Evolutionary conservation across 2,888 invertebrate genomes (phyloP).

Genomic region (Sicus ferrugineus): DNA sequence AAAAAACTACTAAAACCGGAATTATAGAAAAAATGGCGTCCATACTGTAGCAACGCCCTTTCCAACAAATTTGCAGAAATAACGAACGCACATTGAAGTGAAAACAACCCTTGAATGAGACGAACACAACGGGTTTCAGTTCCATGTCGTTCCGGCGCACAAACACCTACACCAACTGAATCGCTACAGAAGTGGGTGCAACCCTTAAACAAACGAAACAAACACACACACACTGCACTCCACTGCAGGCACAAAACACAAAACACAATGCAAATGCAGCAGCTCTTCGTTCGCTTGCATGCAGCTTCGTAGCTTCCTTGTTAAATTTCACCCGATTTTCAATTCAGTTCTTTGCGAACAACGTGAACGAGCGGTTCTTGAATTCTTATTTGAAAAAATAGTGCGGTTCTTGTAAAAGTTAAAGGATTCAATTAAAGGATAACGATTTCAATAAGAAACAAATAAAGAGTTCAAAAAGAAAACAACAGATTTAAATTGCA

Average conservation of each 20-base stretch:
- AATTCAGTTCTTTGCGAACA: conserved; percentile 25
- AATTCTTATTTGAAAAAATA: not conserved
- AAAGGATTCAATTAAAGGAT: not conserved
- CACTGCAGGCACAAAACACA: not conserved
- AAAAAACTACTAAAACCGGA: not conserved
- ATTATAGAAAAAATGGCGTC: conserved; percentile 52
- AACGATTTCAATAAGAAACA: not conserved
- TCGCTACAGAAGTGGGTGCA: conserved; percentile 11
- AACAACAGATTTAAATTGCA: not conserved
- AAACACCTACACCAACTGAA: conserved; percentile 8
- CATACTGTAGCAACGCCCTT: conserved; percentile 43
- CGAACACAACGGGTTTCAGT: conserved; percentile 42
- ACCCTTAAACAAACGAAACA: not conserved
- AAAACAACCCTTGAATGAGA: conserved; percentile 53
- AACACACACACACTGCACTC: conserved; percentile 11
- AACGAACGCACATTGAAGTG: conserved; percentile 13
- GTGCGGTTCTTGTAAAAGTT: not conserved
- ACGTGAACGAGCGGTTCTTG: conserved; percentile 26
- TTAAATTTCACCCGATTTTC: conserved; percentile 10
- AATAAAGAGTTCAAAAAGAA: not conserved
- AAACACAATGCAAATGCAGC: not conserved
- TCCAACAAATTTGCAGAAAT: conserved; percentile 39
- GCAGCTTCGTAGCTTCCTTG: conserved; percentile 1
- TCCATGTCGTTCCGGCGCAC: conserved; percentile 26
- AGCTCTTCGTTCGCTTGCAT: not conserved